A percentile compares a stretch with the other conserved stretches of the same genome.
Evolutionary conservation across 2,113 vertebrate genomes (phyloP).

Genomic region (Macrotus californicus): DNA sequence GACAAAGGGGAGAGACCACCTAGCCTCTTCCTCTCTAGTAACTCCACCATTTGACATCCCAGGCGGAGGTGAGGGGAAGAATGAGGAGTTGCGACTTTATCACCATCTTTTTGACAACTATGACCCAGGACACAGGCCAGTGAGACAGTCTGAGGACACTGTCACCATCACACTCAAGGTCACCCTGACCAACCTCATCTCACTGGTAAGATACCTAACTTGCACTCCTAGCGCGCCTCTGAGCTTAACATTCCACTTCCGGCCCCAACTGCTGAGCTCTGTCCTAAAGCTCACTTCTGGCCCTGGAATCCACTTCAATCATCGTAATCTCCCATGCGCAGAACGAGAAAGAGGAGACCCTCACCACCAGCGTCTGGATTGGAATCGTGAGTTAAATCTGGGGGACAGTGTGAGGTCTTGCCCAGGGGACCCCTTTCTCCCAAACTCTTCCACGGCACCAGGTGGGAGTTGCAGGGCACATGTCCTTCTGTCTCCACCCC

Average conservation of each 20-base stretch:
- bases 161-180: constrained; percentile 85
- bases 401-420: not conserved
- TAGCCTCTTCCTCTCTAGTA: not conserved
- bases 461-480: not conserved
- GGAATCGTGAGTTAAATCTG: constrained; percentile 84
- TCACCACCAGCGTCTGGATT: constrained; percentile 91
- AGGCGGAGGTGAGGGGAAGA: constrained; percentile 47
- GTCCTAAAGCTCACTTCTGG: not conserved
- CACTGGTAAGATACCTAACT: constrained; percentile 75
- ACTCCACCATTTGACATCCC: not conserved
- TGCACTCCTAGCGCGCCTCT: not conserved
- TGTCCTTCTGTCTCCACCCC: rapidly evolving
- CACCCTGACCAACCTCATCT: constrained; percentile 93
- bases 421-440: not conserved
- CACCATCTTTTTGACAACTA: constrained; percentile 82
- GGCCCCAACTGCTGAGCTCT: not conserved
- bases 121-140: constrained; percentile 82
- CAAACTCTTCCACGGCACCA: not conserved
- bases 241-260: not conserved
- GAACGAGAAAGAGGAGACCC: constrained; percentile 92
- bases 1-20: too few relatives aligned
- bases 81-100: constrained; percentile 82
- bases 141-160: constrained; percentile 74
- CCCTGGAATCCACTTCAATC: not conserved
- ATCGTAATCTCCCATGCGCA: constrained; percentile 46